These are phyloP conservation scores for Dryocosmus kuriphilus DNA, from an alignment of 2,888 invertebrate species.

Conservation along the genomic window DNA sequence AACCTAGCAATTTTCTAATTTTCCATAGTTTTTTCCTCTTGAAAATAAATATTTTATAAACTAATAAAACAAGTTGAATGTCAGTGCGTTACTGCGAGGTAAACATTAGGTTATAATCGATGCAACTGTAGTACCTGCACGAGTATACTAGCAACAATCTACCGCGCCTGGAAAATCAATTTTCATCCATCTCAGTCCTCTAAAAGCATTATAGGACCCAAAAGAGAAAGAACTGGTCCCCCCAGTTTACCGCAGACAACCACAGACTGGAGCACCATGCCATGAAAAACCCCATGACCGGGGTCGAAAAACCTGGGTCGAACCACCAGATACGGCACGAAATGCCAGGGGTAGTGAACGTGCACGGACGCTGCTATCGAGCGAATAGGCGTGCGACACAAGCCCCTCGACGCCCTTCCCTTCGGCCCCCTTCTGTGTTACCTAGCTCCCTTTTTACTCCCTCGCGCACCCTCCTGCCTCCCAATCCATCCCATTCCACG, in stretches of 20 bases:
- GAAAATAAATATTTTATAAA: not conserved
- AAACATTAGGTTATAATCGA: constrained; percentile 71
- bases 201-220: not conserved
- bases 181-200: constrained; percentile 52
- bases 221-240: constrained; percentile 41
- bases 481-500: constrained; percentile 49
- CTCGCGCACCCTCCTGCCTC: constrained; percentile 53
- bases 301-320: constrained; percentile 58
- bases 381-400: constrained; percentile 75
- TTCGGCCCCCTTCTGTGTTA: constrained; percentile 55
- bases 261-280: constrained; percentile 43
- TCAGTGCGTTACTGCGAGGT: constrained; percentile 15
- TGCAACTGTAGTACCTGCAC: constrained; percentile 64
- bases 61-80: not conserved
- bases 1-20: too few relatives aligned
- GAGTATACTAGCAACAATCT: constrained; percentile 61
- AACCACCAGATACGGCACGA: constrained; percentile 58
- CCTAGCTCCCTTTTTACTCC: constrained; percentile 47
- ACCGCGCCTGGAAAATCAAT: constrained; percentile 73
- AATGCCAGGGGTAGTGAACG: constrained; percentile 66
- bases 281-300: constrained; percentile 49
- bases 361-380: constrained; percentile 76
- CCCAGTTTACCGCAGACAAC: constrained; percentile 19
- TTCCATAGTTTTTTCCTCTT: not conserved
- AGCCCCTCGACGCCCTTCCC: constrained; percentile 64